Conservation (phyloP, 2,888 invertebrate genomes). For the Dolichopus griseipennis region DNA sequence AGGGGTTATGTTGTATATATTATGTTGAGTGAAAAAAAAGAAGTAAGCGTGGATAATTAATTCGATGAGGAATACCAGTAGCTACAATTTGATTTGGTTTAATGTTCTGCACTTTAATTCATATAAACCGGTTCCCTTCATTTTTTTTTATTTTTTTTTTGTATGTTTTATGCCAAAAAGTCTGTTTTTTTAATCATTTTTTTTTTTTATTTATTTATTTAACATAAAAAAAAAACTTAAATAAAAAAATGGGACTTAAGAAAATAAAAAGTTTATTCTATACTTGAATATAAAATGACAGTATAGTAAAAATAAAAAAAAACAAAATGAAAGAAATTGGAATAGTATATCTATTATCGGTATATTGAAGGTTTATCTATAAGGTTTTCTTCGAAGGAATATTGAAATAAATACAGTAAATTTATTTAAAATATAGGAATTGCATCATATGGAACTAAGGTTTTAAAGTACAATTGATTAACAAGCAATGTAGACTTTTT, state of each 20-base stretch:
- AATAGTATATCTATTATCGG: too few species aligned
- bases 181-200: background rate
- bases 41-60: constrained; percentile 12
- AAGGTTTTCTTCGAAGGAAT: too few species aligned
- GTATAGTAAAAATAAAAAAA: background rate
- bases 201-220: background rate
- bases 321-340: too few species aligned
- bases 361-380: too few species aligned
- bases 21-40: background rate
- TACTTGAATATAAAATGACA: background rate
- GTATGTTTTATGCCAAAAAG: background rate
- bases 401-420: too few species aligned
- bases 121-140: background rate
- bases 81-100: constrained; percentile 10
- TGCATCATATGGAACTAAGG: too few species aligned
- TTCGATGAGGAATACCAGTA: constrained; percentile 12
- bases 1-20: background rate
- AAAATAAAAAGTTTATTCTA: background rate
- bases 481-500: too few species aligned
- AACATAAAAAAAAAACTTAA: background rate
- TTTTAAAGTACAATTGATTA: too few species aligned
- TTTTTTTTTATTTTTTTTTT: background rate
- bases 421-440: too few species aligned
- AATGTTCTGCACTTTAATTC: constrained; percentile 7
- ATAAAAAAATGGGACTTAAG: background rate